Evolutionary conservation across 2,888 invertebrate species (phyloP).

Genomic region (Papilio elwesi): DNA sequence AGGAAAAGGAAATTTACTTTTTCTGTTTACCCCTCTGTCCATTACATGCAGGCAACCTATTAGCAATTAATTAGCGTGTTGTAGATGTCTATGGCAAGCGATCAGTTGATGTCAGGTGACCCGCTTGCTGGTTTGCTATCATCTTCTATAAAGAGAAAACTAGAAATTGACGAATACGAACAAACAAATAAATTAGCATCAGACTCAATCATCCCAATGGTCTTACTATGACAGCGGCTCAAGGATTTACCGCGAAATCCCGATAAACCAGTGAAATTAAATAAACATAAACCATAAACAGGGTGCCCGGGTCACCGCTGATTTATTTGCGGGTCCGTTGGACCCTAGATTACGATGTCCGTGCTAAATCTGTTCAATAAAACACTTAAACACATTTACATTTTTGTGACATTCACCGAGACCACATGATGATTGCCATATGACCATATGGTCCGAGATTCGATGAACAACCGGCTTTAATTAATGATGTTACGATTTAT

Average conservation of each 20-base stretch:
- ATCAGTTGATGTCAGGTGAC: no score
- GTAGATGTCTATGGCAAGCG: no score
- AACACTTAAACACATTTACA: slow-evolving; percentile 43
- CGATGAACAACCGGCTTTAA: neutral
- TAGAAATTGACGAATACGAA: no score
- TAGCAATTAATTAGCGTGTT: no score
- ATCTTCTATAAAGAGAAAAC: no score
- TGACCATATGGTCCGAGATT: neutral
- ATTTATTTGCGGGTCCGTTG: slow-evolving; percentile 58
- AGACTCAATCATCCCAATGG: slow-evolving; percentile 1
- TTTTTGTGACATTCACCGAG: slow-evolving; percentile 37
- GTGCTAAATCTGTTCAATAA: slow-evolving; percentile 46
- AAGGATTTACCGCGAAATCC: slow-evolving; percentile 38
- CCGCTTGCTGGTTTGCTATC: no score
- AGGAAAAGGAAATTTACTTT: no score
- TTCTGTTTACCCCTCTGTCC: no score
- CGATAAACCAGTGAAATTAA: slow-evolving; percentile 63
- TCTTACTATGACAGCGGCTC: neutral
- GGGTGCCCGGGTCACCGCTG: slow-evolving; percentile 55
- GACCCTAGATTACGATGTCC: slow-evolving; percentile 54
- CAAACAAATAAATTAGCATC: neutral
- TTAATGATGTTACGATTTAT: no score
- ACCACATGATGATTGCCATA: neutral
- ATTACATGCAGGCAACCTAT: no score
- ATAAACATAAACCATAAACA: slow-evolving; percentile 58